Conservation (phyloP, 2,797 vertebrate genomes). For the Okamejei kenojei region DNA sequence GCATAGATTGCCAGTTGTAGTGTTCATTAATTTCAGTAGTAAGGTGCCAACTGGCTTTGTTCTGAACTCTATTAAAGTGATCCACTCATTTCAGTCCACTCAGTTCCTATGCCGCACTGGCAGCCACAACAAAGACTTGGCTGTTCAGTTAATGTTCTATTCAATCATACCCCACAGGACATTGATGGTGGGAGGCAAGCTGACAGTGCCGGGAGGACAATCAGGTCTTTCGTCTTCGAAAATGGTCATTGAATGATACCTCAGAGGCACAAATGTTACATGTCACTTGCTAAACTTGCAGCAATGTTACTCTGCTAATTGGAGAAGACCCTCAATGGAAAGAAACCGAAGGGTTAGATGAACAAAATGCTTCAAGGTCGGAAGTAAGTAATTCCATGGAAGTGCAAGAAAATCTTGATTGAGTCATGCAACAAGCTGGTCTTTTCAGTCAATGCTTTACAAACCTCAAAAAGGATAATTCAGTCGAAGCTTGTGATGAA, state of each 20-base stretch:
- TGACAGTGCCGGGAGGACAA: not conserved
- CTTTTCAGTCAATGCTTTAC: not conserved
- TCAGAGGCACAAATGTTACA: not conserved
- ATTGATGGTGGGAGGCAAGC: not conserved
- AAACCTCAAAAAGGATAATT: not conserved
- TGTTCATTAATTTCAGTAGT: not conserved
- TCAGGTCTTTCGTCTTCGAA: not conserved
- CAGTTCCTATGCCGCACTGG: not conserved
- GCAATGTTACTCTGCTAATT: not conserved
- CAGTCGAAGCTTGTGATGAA: not conserved
- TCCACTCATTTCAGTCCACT: not conserved
- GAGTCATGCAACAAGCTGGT: not conserved
- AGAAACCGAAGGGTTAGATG: not conserved
- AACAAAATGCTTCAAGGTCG: not conserved
- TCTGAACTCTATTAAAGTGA: not conserved
- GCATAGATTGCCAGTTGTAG: not conserved
- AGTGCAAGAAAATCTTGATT: not conserved
- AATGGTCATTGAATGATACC: not conserved
- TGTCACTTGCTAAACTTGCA: not conserved
- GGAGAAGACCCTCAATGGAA: not conserved
- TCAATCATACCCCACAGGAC: not conserved
- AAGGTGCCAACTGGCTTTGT: not conserved
- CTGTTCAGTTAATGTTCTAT: not conserved
- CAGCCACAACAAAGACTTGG: not conserved
- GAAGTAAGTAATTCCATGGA: not conserved